Conservation (phyloP, 2,113 vertebrate genomes). For the Arizona elegans region DNA sequence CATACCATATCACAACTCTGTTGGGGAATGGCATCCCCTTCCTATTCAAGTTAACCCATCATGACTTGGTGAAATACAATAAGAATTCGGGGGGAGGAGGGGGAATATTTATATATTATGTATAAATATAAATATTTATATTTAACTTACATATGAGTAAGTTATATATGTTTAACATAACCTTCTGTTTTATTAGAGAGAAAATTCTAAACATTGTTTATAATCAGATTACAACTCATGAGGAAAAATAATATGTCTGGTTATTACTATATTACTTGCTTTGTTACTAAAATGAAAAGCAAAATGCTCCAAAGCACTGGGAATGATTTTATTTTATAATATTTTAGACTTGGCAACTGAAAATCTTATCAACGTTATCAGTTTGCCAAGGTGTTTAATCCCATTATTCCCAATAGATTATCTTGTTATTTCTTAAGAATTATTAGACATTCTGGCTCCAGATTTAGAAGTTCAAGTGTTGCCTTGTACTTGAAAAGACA, state of each 20-base stretch:
- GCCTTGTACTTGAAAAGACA: slow-evolving; percentile 64
- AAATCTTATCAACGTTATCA: slow-evolving; percentile 20
- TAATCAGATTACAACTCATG: not conserved
- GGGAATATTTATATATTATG: not conserved
- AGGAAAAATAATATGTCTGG: slow-evolving; percentile 23
- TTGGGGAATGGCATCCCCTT: not conserved
- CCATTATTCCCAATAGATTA: slow-evolving; percentile 47
- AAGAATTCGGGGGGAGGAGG: not conserved
- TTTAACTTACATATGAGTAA: not conserved
- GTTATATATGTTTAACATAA: not conserved
- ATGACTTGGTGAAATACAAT: not conserved
- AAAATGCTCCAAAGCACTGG: not conserved
- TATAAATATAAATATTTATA: too few relatives aligned
- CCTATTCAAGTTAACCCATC: not conserved
- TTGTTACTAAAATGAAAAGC: slow-evolving; percentile 7
- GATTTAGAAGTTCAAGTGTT: slow-evolving; percentile 57
- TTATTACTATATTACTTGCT: slow-evolving; percentile 29
- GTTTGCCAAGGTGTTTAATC: not conserved
- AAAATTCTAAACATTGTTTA: not conserved
- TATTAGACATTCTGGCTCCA: slow-evolving; percentile 67
- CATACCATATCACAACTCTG: not conserved
- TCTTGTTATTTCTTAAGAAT: slow-evolving; percentile 65
- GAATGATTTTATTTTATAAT: slow-evolving; percentile 42
- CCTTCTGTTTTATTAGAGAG: not conserved
- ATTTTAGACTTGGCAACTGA: slow-evolving; percentile 24